Evolutionary conservation across 2,113 vertebrate species (phyloP).

Genomic region (Bufo gargarizans): DNA sequence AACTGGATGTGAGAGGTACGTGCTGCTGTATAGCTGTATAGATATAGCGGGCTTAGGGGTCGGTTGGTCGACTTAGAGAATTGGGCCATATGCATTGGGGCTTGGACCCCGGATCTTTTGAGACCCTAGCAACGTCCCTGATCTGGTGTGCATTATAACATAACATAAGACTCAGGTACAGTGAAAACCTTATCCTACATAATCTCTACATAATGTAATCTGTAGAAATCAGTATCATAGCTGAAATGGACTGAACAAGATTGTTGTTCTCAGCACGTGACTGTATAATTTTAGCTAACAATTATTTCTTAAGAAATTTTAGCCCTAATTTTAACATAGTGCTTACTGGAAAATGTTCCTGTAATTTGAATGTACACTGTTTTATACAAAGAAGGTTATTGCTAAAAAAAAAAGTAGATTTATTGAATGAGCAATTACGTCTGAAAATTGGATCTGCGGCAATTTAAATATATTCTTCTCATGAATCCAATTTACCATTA

Average conservation of each 20-base stretch:
- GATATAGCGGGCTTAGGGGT: too few relatives aligned
- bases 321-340: slow-evolving; percentile 30
- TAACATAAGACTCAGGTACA: too few relatives aligned
- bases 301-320: slow-evolving; percentile 31
- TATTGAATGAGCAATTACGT: slow-evolving; percentile 49
- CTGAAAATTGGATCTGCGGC: slow-evolving; percentile 32
- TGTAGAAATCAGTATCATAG: slow-evolving; percentile 2
- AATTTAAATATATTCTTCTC: slow-evolving; percentile 44
- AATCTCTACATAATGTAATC: background rate
- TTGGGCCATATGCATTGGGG: too few relatives aligned
- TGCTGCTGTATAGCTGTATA: too few relatives aligned
- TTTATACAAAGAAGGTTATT: slow-evolving; percentile 36
- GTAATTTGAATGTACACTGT: slow-evolving; percentile 17
- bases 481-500: slow-evolving; percentile 47
- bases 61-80: too few relatives aligned
- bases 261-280: slow-evolving; percentile 8
- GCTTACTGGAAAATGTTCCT: slow-evolving; percentile 27
- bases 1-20: too few relatives aligned
- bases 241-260: background rate
- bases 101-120: too few relatives aligned
- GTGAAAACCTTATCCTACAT: background rate
- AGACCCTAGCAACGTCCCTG: too few relatives aligned
- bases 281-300: slow-evolving; percentile 35
- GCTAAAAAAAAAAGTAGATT: slow-evolving; percentile 9
- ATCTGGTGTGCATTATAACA: too few relatives aligned